These are phyloP conservation scores for Quadroppia sp. DNA, from an alignment of 2,888 invertebrate species.

Conservation along the genomic window DNA sequence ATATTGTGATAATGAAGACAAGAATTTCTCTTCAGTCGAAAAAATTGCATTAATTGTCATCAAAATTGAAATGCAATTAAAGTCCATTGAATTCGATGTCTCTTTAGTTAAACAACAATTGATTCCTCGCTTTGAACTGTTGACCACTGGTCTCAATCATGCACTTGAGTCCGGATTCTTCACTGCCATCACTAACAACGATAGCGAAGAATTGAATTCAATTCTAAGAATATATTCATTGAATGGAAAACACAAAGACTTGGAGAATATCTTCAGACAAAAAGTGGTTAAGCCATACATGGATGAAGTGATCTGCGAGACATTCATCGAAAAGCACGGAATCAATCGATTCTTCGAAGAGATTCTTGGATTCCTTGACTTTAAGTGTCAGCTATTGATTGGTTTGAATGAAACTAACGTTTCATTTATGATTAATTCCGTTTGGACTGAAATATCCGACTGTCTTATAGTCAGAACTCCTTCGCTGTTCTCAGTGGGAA, in stretches of 20 bases:
- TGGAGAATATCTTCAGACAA: constrained; percentile 66
- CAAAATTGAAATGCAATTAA: constrained; percentile 25
- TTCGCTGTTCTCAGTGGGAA: constrained; percentile 85
- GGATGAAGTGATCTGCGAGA: constrained; percentile 58
- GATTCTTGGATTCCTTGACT: constrained; percentile 67
- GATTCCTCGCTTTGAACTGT: constrained; percentile 44
- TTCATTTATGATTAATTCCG: constrained; percentile 71
- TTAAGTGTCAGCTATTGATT: constrained; percentile 51
- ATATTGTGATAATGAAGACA: neutral
- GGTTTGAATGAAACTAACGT: constrained; percentile 48
- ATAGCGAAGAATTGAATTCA: constrained; percentile 51
- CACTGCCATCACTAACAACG: constrained; percentile 51
- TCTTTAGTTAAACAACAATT: neutral
- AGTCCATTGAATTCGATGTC: neutral
- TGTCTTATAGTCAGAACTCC: constrained; percentile 57
- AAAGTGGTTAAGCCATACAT: constrained; percentile 66
- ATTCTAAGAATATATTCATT: constrained; percentile 61
- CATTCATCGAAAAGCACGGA: constrained; percentile 61
- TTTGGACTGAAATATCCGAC: constrained; percentile 68
- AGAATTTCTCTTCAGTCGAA: neutral
- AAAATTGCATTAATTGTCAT: constrained; percentile 17
- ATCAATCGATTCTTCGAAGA: constrained; percentile 67
- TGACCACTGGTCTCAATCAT: constrained; percentile 53
- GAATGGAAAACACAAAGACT: constrained; percentile 65
- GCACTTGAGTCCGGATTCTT: constrained; percentile 54